Evolutionary conservation across 2,888 invertebrate genomes (phyloP).

Genomic region (Zaprionus obscuricornis): DNA sequence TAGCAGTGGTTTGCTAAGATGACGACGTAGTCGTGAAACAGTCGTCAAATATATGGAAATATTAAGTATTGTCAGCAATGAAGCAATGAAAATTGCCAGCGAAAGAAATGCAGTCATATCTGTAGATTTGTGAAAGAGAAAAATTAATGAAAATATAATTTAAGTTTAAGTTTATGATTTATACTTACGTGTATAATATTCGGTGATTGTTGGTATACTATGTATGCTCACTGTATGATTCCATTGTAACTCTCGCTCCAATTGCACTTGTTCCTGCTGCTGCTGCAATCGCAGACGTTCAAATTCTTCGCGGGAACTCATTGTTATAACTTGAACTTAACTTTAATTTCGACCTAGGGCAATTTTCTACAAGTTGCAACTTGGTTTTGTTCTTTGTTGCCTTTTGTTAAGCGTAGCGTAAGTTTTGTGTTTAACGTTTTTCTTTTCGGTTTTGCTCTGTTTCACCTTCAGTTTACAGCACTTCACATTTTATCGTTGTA

Average conservation of each 20-base stretch:
- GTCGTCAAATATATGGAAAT: slow-evolving; percentile 78
- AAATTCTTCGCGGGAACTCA: slow-evolving; percentile 36
- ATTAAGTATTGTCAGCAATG: slow-evolving; percentile 76
- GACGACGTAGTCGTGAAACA: slow-evolving; percentile 59
- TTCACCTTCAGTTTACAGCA: slow-evolving; percentile 40
- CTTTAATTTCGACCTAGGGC: slow-evolving; percentile 55
- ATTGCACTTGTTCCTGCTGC: slow-evolving; percentile 30
- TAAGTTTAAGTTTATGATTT: neutral
- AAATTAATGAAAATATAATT: neutral
- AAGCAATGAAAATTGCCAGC: slow-evolving; percentile 75
- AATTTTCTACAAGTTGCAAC: slow-evolving; percentile 40
- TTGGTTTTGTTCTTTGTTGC: slow-evolving; percentile 20
- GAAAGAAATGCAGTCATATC: slow-evolving; percentile 81
- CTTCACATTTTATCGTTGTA: slow-evolving; percentile 53
- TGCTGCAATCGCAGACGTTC: slow-evolving; percentile 12
- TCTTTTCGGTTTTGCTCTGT: slow-evolving; percentile 5
- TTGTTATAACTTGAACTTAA: too few species aligned
- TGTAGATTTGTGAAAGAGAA: slow-evolving; percentile 29
- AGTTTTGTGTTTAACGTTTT: slow-evolving; percentile 10
- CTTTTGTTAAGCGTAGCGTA: slow-evolving; percentile 10
- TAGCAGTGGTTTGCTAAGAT: slow-evolving; percentile 60
- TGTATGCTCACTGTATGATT: slow-evolving; percentile 52
- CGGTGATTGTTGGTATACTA: slow-evolving; percentile 68
- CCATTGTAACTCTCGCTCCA: slow-evolving; percentile 28
- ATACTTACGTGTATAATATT: slow-evolving; percentile 79